A percentile compares a stretch with the other conserved stretches of the same genome.
Evolutionary conservation across 2,113 vertebrate genomes (phyloP).

Genomic region (Microcebus griseorufus): DNA sequence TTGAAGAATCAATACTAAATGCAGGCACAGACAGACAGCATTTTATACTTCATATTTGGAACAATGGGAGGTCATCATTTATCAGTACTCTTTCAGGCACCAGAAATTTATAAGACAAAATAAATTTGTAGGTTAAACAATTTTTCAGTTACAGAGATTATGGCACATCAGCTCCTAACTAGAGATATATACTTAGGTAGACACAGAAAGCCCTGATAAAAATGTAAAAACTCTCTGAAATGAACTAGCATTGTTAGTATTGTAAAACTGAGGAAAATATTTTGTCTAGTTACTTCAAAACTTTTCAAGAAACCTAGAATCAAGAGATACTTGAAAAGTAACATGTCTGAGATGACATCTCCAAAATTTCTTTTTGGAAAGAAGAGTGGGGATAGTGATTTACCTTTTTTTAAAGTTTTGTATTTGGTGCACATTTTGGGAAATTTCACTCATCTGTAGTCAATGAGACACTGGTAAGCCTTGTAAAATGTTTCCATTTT

Average conservation of each 20-base stretch:
- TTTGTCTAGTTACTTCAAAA: constrained; percentile 26
- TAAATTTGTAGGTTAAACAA: constrained; percentile 62
- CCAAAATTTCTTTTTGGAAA: background rate
- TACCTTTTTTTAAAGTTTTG: background rate
- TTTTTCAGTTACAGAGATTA: constrained; percentile 47
- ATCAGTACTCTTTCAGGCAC: constrained; percentile 3
- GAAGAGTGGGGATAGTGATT: background rate
- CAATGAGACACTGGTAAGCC: constrained; percentile 24
- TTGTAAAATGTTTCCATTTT: constrained; percentile 57
- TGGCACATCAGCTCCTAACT: background rate
- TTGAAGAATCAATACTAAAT: constrained; percentile 74
- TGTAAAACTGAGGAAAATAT: background rate
- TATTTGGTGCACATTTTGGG: background rate
- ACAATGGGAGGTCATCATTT: constrained; percentile 44
- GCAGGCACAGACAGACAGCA: constrained; percentile 49
- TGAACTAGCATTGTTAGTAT: background rate
- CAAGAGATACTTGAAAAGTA: background rate
- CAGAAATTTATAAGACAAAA: constrained; percentile 53
- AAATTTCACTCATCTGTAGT: constrained; percentile 12
- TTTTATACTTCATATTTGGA: constrained; percentile 60
- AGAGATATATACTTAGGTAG: background rate
- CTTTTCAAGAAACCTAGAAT: constrained; percentile 35
- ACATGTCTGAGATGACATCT: background rate
- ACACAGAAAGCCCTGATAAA: background rate
- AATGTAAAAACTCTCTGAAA: background rate